A percentile compares a stretch with the other conserved stretches of the same genome.
Conservation (phyloP, 2,113 vertebrate genomes). For the Hippocampus guttulatus region DNA sequence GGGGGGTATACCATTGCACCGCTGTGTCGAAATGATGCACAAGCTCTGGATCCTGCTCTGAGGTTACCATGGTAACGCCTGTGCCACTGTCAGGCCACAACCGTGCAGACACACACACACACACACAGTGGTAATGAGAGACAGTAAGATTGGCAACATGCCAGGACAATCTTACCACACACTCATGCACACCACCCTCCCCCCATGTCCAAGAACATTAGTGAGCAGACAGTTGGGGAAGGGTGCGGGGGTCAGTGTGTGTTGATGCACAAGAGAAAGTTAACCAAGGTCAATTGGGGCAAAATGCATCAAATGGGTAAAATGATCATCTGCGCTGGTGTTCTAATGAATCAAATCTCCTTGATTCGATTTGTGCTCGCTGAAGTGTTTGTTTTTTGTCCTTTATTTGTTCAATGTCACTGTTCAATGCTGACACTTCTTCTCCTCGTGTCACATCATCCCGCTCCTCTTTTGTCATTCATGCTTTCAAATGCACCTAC, state of each 20-base stretch:
- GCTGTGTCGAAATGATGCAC: slow-evolving; percentile 61
- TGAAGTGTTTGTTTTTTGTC: not conserved
- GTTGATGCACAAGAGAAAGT: slow-evolving; percentile 13
- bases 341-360: not conserved
- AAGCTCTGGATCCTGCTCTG: slow-evolving; percentile 58
- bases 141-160: slow-evolving; percentile 66
- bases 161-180: slow-evolving; percentile 57
- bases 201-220: slow-evolving; percentile 50
- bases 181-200: slow-evolving; percentile 22
- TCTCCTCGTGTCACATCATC: slow-evolving; percentile 35
- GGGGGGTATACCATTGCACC: slow-evolving; percentile 21
- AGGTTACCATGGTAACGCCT: slow-evolving; percentile 68
- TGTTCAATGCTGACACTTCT: slow-evolving; percentile 12
- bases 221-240: slow-evolving; percentile 32
- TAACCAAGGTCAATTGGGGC: slow-evolving; percentile 11
- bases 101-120: slow-evolving; percentile 18
- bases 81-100: slow-evolving; percentile 38
- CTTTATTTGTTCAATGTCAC: not conserved
- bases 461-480: slow-evolving; percentile 58
- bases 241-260: slow-evolving; percentile 33
- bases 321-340: not conserved
- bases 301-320: slow-evolving; percentile 2
- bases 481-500: slow-evolving; percentile 47
- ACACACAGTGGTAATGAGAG: slow-evolving; percentile 65
- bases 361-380: not conserved